A percentile compares a stretch with the other conserved stretches of the same genome.
Evolutionary conservation across 2,113 vertebrate species (phyloP).

Genomic region (Protomyctophum bolini): DNA sequence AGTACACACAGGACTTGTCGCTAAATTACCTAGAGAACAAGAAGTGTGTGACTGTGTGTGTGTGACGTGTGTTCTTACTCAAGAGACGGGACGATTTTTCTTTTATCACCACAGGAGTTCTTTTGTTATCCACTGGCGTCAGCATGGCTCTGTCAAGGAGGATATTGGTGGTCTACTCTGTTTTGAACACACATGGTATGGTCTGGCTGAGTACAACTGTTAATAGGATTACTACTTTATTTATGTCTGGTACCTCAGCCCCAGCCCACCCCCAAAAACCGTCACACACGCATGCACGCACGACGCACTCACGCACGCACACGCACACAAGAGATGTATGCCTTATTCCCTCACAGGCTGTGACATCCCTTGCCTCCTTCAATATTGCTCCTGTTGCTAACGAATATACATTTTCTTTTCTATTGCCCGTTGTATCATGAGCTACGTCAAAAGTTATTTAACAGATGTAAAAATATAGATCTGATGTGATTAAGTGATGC

Average conservation of each 20-base stretch:
- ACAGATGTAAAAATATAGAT: too few species aligned
- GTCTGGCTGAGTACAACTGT: slow-evolving; percentile 32
- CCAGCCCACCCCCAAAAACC: slow-evolving; percentile 1
- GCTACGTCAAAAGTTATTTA: too few species aligned
- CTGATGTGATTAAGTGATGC: too few species aligned
- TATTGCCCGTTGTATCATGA: too few species aligned
- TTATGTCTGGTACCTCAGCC: slow-evolving; percentile 27
- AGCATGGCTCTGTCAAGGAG: background rate
- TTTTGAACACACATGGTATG: slow-evolving; percentile 40
- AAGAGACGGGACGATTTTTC: too few species aligned
- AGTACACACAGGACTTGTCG: too few species aligned
- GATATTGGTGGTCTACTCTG: slow-evolving; percentile 8
- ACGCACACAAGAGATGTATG: background rate
- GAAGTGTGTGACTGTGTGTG: too few species aligned
- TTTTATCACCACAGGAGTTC: slow-evolving; percentile 23
- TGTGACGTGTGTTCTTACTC: too few species aligned
- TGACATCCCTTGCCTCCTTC: background rate
- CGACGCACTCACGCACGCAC: too few species aligned
- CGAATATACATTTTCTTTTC: too few species aligned
- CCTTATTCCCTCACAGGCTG: background rate
- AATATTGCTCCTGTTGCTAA: too few species aligned
- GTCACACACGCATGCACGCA: too few species aligned
- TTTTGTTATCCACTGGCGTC: slow-evolving; percentile 38
- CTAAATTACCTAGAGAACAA: background rate
- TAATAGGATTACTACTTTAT: slow-evolving; percentile 63